Evolutionary conservation across 2,888 invertebrate genomes (phyloP).

Genomic region (Leptogaster cylindrica): DNA sequence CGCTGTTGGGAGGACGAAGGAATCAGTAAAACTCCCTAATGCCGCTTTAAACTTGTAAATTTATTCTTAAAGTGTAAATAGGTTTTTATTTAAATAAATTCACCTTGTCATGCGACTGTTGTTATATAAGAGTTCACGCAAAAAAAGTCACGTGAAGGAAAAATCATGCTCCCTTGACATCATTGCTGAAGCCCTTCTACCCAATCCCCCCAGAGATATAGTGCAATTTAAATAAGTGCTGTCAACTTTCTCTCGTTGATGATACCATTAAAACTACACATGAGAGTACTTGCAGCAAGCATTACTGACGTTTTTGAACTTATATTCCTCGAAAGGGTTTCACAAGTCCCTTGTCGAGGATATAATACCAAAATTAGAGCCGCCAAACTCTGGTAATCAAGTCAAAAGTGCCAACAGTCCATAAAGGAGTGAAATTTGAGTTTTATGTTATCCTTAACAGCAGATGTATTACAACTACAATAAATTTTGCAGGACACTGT

Average conservation of each 20-base stretch:
- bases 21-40: not conserved
- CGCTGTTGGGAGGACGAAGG: no score
- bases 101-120: not conserved
- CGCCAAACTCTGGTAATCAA: constrained; percentile 45
- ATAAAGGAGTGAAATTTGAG: constrained; percentile 41
- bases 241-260: constrained; percentile 23
- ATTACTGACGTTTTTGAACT: constrained; percentile 1
- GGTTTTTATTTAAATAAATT: constrained; percentile 9
- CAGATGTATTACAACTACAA: not conserved
- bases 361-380: constrained; percentile 41
- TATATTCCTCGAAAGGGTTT: constrained; percentile 28
- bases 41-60: not conserved
- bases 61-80: constrained; percentile 18
- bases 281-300: not conserved
- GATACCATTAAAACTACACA: constrained; percentile 39
- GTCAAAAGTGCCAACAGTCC: constrained; percentile 43
- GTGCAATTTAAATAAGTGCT: constrained; percentile 38
- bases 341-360: constrained; percentile 23
- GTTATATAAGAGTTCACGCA: not conserved
- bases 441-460: constrained; percentile 42
- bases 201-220: not conserved
- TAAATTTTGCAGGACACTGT: not conserved
- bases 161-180: not conserved
- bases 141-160: constrained; percentile 1
- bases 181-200: constrained; percentile 13